These are phyloP conservation scores for Eremophila alpestris DNA, from an alignment of 2,797 vertebrate species.

Conservation along the genomic window DNA sequence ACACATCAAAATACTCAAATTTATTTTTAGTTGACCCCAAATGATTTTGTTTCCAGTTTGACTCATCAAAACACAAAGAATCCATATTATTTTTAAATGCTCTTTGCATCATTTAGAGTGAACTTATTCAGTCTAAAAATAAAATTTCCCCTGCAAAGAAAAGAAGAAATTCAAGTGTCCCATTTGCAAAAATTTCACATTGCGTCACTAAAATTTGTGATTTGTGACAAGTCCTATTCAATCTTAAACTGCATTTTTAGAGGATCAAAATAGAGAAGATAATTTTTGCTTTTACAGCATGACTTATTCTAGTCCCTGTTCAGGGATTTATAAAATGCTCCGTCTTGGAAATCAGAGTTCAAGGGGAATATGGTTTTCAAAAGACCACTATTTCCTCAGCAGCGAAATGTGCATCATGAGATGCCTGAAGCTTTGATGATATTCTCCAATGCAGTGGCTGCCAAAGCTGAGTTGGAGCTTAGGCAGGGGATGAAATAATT, in stretches of 20 bases:
- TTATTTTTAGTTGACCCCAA: neutral
- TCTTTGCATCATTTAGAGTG: neutral
- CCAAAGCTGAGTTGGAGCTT: neutral
- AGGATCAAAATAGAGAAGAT: neutral
- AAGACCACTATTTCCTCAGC: neutral
- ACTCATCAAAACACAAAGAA: neutral
- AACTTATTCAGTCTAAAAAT: neutral
- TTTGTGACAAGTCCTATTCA: neutral
- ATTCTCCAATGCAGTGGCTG: neutral
- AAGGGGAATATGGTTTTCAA: neutral
- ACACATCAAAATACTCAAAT: neutral
- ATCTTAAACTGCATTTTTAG: neutral
- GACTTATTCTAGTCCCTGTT: neutral
- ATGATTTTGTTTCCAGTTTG: neutral
- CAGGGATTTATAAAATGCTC: neutral
- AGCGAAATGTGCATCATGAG: neutral
- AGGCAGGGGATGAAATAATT: neutral
- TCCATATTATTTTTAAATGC: rapidly evolving
- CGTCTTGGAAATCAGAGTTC: neutral
- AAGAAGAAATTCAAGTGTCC: neutral
- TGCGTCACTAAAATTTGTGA: neutral
- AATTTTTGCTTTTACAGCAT: neutral
- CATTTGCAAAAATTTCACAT: neutral
- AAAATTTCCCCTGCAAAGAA: neutral
- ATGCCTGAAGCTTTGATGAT: slow-evolving; percentile 1